Base-by-base conservation (phyloP, 2,113 vertebrate species). In the Prochilodus magdalenae region DNA sequence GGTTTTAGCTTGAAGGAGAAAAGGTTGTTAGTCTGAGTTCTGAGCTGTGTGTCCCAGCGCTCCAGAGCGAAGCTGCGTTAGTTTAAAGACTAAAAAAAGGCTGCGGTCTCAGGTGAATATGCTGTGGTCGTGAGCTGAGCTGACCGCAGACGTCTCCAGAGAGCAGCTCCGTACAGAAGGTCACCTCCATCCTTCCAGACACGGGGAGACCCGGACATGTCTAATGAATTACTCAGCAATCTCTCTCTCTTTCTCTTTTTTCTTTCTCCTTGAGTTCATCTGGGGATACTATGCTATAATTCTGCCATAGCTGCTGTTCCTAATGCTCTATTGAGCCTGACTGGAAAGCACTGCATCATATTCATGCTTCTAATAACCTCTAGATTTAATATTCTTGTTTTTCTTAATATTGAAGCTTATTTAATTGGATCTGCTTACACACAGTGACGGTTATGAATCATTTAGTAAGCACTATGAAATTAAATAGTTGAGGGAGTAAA, bases 21-120 rank as follows among this genome's bases (percentile, higher is more conserved):
- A 80, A 71, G 53, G 63, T 73, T 78, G n/a, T 47, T 22, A 44
- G 20, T 60, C 57, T 60, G 57, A 18, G 51, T 59, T 30, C 80
- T 75, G 22, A 65, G 24, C 13, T 8, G 6, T 75, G 63, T 44
- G 55, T 76, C 59, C 73, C 75, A 22, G 33, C 55, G 20, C 26
- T 5, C 59, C 7, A 1, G 55, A 62, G 29, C 18, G 66, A 65
- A 0, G 66, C 53, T n/a, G 62, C 53, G 75, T 85, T 83, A 79
- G 44, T 83, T 74, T 82, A 36, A 79, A 75, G 84, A 76, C 74
- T 82, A 30, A 66, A 83, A 78, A 80, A 83, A 57, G 53, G 47
- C 62, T 4, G 15, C 5, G n/a, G 53, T 80, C 69, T 83, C 73
- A 8, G 51, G 66, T 72, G 33, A 36, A 63, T n/a, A 57, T 20